phyloP scores from a whole-genome alignment of 2,113 vertebrate genomes.

The Pluvialis apricaria region DNA sequence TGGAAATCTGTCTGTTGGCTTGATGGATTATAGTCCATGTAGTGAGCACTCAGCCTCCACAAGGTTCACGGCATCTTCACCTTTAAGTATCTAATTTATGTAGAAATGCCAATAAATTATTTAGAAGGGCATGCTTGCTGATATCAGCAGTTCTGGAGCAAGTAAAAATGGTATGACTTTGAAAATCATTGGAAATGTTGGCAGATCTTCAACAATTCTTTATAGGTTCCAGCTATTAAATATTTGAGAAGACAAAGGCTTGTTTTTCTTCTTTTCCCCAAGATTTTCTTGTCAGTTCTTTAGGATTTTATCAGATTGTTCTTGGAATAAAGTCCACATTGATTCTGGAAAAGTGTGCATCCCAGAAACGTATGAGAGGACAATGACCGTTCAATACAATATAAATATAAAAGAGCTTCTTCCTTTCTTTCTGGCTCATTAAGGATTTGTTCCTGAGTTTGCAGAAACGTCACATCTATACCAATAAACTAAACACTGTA shows the following conservation, averaged over 20 bases:
- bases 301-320: not conserved
- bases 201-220: not conserved
- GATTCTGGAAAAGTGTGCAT: not conserved
- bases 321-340: not conserved
- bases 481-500: not conserved
- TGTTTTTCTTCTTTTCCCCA: not conserved
- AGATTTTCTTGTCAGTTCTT: not conserved
- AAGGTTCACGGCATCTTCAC: conserved; percentile 54
- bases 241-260: not conserved
- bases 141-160: conserved; percentile 53
- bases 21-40: conserved; percentile 26
- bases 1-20: conserved; percentile 25
- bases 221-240: not conserved
- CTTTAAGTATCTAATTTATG: conserved; percentile 61
- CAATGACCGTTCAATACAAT: rapidly evolving
- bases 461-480: not conserved
- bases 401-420: not conserved
- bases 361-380: not conserved
- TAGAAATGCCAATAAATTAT: conserved; percentile 61
- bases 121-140: conserved; percentile 56
- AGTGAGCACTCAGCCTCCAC: conserved; percentile 21
- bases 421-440: not conserved
- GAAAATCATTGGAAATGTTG: conserved; percentile 35
- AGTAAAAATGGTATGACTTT: not conserved
- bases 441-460: not conserved